These are phyloP conservation scores for Thereva nobilitata DNA, from an alignment of 2,888 invertebrate genomes.

Conservation along the genomic window DNA sequence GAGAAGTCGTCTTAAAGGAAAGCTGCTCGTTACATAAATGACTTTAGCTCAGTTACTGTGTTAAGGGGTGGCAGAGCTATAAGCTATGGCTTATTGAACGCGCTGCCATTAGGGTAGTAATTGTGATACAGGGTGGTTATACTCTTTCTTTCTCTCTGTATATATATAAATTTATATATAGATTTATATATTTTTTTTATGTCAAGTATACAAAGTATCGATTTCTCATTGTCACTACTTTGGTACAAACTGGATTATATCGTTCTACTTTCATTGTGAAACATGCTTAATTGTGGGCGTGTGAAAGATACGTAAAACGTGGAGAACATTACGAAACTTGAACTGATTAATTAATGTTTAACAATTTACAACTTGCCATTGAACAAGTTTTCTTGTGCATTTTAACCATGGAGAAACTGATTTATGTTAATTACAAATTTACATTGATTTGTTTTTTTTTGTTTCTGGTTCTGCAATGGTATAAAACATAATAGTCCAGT, in stretches of 20 bases:
- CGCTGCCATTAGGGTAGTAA: conserved; percentile 1
- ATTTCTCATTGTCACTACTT: conserved; percentile 13
- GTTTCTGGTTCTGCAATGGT: too few species aligned
- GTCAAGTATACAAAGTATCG: conserved; percentile 11
- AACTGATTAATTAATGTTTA: too few species aligned
- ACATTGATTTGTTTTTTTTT: too few species aligned
- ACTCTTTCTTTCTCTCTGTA: too few species aligned
- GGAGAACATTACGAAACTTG: too few species aligned
- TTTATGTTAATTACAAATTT: too few species aligned
- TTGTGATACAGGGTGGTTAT: too few species aligned
- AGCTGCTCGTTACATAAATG: conserved; percentile 17
- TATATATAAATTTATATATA: not conserved
- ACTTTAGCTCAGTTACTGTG: conserved; percentile 16
- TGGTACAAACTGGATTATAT: conserved; percentile 9
- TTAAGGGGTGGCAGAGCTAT: conserved; percentile 6
- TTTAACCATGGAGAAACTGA: too few species aligned
- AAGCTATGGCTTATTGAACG: conserved; percentile 10
- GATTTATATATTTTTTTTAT: not conserved
- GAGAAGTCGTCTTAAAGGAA: not conserved
- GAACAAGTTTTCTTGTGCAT: too few species aligned
- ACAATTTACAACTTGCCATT: too few species aligned
- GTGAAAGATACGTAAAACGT: too few species aligned
- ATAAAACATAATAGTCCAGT: too few species aligned
- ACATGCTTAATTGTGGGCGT: not conserved
- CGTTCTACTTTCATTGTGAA: conserved; percentile 1